Evolutionary conservation across 2,113 vertebrate species (phyloP).

Genomic region (Pipra filicauda): DNA sequence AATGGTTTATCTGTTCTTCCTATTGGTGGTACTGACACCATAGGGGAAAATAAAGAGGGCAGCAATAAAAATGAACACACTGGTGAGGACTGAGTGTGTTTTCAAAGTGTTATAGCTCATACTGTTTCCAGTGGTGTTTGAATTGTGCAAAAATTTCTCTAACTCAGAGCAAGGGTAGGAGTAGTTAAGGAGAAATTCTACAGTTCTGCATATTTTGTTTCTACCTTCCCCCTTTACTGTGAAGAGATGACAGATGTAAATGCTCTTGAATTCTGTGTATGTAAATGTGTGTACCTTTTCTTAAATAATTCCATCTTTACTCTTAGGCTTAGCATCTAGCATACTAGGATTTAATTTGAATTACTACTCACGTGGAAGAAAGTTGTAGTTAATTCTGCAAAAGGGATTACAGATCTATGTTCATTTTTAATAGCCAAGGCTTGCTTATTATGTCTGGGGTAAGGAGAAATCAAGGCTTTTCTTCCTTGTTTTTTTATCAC

Average conservation of each 20-base stretch:
- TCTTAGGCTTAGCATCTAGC: background rate
- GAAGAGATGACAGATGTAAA: background rate
- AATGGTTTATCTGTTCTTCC: background rate
- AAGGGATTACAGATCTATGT: background rate
- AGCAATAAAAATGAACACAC: background rate
- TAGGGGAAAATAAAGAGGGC: background rate
- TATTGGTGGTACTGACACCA: background rate
- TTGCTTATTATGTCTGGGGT: background rate
- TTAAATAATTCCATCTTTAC: background rate
- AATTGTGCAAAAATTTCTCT: background rate
- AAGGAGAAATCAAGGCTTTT: background rate
- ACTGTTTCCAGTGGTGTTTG: background rate
- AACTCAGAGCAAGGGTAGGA: background rate
- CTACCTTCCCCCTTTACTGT: rapidly evolving
- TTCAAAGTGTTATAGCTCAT: background rate
- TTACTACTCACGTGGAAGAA: background rate
- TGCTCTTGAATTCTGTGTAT: background rate
- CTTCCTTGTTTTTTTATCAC: background rate
- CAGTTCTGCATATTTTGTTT: background rate
- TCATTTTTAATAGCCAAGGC: background rate
- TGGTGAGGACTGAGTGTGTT: background rate
- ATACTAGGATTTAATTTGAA: background rate
- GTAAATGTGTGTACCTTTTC: background rate
- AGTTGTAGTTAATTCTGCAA: background rate
- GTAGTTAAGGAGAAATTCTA: background rate